These are phyloP conservation scores for Choloepus didactylus DNA, from an alignment of 2,797 vertebrate species.

Conservation along the genomic window DNA sequence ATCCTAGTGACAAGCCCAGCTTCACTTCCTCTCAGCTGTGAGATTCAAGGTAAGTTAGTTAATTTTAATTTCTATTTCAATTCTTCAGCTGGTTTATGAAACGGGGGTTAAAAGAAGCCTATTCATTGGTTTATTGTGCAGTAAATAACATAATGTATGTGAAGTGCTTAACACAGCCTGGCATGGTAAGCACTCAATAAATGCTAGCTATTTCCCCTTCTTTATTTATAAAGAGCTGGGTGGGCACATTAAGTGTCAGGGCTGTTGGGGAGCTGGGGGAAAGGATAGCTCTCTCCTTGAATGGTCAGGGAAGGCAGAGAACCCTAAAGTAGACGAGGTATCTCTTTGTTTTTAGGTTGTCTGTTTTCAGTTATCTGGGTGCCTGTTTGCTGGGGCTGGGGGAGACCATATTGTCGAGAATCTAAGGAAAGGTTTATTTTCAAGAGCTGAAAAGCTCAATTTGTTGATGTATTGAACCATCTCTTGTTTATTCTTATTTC, in stretches of 20 bases:
- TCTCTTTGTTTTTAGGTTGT: slow-evolving; percentile 56
- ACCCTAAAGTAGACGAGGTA: slow-evolving; percentile 29
- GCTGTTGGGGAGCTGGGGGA: slow-evolving; percentile 7
- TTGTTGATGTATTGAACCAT: slow-evolving; percentile 76
- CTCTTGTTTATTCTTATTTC: slow-evolving; percentile 80
- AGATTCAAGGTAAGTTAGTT: slow-evolving; percentile 80
- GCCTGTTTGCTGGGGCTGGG: slow-evolving; percentile 12
- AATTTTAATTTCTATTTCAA: slow-evolving; percentile 74
- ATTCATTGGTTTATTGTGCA: slow-evolving; percentile 45
- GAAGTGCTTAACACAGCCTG: slow-evolving; percentile 52
- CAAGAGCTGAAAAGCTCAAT: slow-evolving; percentile 68
- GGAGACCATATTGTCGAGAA: slow-evolving; percentile 60
- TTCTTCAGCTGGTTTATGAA: slow-evolving; percentile 69
- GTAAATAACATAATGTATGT: slow-evolving; percentile 61
- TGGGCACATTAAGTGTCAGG: slow-evolving; percentile 65
- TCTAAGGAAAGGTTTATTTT: slow-evolving; percentile 71
- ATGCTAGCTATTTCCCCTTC: background rate
- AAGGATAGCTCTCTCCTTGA: background rate
- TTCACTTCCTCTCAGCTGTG: slow-evolving; percentile 68
- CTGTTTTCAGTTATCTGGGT: slow-evolving; percentile 67
- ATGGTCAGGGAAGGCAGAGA: background rate
- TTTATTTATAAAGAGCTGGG: slow-evolving; percentile 46
- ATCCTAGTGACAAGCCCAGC: slow-evolving; percentile 79
- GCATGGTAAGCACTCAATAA: slow-evolving; percentile 26
- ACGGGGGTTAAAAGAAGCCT: background rate